Percentiles rank a stretch among this genome's conserved stretches.
phyloP scores from a whole-genome alignment of 1,140 invertebrate genomes.

The Tetragonula clypearis region DNA sequence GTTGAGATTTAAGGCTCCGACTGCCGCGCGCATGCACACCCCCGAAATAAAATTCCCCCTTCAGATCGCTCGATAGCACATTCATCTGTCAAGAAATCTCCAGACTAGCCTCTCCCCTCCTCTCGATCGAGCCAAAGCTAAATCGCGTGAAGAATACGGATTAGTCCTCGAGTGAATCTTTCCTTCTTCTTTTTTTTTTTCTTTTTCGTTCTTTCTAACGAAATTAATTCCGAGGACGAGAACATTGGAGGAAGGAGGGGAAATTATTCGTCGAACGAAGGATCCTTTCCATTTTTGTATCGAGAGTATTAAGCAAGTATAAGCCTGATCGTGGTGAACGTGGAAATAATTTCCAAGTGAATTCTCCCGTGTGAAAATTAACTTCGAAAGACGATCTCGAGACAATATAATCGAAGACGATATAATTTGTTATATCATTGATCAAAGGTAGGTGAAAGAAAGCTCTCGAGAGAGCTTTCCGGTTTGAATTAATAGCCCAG shows the following conservation, averaged over 20 bases:
- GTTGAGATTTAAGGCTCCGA: conserved; percentile 1
- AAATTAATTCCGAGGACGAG: not conserved
- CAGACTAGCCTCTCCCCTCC: not conserved
- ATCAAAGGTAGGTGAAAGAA: no score
- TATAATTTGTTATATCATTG: no score
- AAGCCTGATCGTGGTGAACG: no score
- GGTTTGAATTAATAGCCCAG: not conserved
- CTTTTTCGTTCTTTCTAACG: not conserved
- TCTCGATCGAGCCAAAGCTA: not conserved
- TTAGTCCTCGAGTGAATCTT: not conserved
- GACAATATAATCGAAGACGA: no score
- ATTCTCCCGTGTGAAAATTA: not conserved
- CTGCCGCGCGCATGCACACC: not conserved
- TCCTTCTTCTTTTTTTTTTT: no score
- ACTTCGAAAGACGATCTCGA: no score
- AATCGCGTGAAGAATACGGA: not conserved
- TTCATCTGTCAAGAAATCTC: conserved; percentile 34
- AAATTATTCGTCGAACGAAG: not conserved
- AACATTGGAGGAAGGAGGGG: not conserved
- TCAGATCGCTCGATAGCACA: not conserved
- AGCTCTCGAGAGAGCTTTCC: no score
- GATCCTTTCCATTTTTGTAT: no score
- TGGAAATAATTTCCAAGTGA: not conserved
- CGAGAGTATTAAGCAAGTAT: no score
- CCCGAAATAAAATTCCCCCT: conserved; percentile 12